phyloP scores from a whole-genome alignment of 2,797 vertebrate genomes.

The Astyanax mexicanus region DNA sequence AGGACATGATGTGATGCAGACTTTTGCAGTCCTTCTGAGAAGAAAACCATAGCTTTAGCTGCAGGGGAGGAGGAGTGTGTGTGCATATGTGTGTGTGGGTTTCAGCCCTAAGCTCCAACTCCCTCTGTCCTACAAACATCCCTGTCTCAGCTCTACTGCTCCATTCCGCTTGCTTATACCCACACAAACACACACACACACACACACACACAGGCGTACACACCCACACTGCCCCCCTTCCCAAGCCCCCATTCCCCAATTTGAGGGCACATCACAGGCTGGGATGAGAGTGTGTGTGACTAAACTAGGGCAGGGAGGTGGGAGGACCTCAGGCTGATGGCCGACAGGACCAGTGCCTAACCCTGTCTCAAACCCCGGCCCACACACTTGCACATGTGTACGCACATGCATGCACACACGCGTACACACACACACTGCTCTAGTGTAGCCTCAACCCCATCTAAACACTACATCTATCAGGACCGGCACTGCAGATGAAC shows the following conservation, averaged over 20 bases:
- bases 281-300: conserved; percentile 48
- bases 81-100: conserved; percentile 55
- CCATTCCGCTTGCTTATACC: conserved; percentile 43
- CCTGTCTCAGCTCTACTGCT: conserved; percentile 41
- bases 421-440: conserved; percentile 2
- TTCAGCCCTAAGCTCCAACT: conserved; percentile 47
- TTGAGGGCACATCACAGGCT: conserved; percentile 48
- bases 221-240: conserved; percentile 34
- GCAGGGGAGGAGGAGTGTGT: conserved; percentile 22
- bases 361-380: background rate
- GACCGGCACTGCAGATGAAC: too few species aligned
- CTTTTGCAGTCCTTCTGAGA: conserved; percentile 30
- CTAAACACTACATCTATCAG: too few species aligned
- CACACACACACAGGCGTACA: conserved; percentile 26
- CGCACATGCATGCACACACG: background rate
- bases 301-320: conserved; percentile 56
- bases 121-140: conserved; percentile 55
- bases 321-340: background rate
- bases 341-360: conserved; percentile 10
- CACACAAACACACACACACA: conserved; percentile 33
- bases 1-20: conserved; percentile 44
- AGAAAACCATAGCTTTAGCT: conserved; percentile 42
- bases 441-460: background rate
- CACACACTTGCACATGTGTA: too few species aligned
- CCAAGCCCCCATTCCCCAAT: conserved; percentile 45